phyloP scores from a whole-genome alignment of 1,140 invertebrate species.

The Periplaneta americana region DNA sequence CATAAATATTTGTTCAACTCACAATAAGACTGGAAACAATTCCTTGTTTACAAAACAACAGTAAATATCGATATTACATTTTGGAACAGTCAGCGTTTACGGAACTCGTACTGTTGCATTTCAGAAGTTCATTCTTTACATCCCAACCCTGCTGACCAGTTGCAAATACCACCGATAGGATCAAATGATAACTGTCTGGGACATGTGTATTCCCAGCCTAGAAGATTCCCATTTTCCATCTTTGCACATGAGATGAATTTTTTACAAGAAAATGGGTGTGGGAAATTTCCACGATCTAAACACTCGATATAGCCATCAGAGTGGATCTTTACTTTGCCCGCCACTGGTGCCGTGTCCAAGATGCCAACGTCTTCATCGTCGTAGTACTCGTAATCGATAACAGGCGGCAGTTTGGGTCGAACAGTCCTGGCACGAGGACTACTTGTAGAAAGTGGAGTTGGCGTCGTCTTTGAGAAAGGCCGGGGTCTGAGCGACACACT shows the following conservation, averaged over 20 bases:
- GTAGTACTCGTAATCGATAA: slow-evolving; percentile 61
- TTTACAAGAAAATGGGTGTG: slow-evolving; percentile 79
- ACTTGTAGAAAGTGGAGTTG: not conserved
- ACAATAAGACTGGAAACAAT: too few relatives aligned
- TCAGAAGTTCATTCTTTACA: slow-evolving; percentile 61
- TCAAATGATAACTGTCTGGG: slow-evolving; percentile 78
- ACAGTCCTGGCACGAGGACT: not conserved
- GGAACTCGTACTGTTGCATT: too few relatives aligned
- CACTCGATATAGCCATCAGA: slow-evolving; percentile 65
- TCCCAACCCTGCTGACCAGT: slow-evolving; percentile 73
- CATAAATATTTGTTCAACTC: too few relatives aligned
- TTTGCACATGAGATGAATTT: slow-evolving; percentile 84
- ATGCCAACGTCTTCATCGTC: slow-evolving; percentile 56
- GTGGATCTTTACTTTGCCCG: slow-evolving; percentile 52
- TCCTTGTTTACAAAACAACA: too few relatives aligned
- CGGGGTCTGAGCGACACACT: slow-evolving; percentile 11
- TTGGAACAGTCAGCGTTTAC: too few relatives aligned
- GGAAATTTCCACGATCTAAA: slow-evolving; percentile 80
- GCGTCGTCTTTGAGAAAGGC: slow-evolving; percentile 22
- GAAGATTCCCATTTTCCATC: slow-evolving; percentile 65
- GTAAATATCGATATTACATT: too few relatives aligned
- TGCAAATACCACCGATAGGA: slow-evolving; percentile 82
- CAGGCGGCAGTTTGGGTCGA: slow-evolving; percentile 18
- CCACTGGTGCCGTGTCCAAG: slow-evolving; percentile 40
- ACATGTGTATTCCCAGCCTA: slow-evolving; percentile 84